These are phyloP conservation scores for Astyanax mexicanus DNA, from an alignment of 2,797 vertebrate genomes.

Conservation along the genomic window DNA sequence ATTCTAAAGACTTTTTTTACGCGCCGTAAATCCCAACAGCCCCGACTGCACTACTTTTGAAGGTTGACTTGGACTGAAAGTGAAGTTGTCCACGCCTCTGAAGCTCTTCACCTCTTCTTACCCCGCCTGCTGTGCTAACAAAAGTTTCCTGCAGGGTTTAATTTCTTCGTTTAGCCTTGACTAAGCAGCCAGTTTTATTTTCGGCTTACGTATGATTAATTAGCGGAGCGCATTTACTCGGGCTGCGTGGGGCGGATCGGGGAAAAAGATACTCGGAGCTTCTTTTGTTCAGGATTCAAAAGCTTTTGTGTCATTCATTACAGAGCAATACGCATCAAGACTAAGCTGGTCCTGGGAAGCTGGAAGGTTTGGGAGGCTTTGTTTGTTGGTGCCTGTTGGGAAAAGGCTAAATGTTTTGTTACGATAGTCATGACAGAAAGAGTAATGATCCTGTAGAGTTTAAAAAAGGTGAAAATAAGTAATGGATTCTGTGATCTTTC, in stretches of 20 bases:
- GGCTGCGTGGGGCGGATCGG: background rate
- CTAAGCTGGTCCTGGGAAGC: conserved; percentile 14
- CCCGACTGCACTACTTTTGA: conserved; percentile 19
- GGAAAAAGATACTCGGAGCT: background rate
- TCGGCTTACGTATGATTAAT: conserved; percentile 42
- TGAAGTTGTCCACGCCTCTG: conserved; percentile 1
- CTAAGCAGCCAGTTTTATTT: conserved; percentile 41
- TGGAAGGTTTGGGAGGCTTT: background rate
- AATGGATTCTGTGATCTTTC: conserved; percentile 21
- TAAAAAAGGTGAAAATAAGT: conserved; percentile 15
- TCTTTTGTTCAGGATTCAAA: conserved; percentile 23
- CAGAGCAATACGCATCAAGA: background rate
- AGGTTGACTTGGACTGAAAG: background rate
- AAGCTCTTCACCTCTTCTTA: conserved; percentile 38
- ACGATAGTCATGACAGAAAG: background rate
- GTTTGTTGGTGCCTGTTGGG: conserved; percentile 9
- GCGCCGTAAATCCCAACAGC: background rate
- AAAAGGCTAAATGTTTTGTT: conserved; percentile 11
- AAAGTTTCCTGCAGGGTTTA: conserved; percentile 32
- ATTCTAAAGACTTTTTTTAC: background rate
- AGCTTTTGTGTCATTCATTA: conserved; percentile 5
- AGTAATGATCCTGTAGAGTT: conserved; percentile 12
- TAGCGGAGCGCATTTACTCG: background rate
- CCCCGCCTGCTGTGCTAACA: conserved; percentile 35
- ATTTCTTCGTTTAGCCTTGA: conserved; percentile 43